phyloP scores from a whole-genome alignment of 1,140 invertebrate species.

The Caerostris darwini region DNA sequence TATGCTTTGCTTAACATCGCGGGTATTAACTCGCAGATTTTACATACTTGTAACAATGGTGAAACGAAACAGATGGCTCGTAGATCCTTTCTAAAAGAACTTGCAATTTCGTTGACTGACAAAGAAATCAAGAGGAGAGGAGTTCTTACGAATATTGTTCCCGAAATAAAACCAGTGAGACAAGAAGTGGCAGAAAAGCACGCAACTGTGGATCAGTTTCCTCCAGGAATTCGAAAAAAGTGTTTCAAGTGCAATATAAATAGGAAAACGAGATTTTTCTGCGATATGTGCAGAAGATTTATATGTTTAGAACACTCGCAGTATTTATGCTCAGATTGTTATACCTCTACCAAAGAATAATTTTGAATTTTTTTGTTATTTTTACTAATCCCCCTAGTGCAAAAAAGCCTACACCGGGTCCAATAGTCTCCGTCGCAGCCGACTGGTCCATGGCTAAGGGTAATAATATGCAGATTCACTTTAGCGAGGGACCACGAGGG shows the following conservation, averaged over 20 bases:
- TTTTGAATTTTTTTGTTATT: too few species aligned
- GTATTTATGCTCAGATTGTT: not conserved
- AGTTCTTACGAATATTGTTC: not conserved
- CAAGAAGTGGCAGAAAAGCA: not conserved
- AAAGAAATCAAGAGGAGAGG: not conserved
- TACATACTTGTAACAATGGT: not conserved
- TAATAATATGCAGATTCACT: too few species aligned
- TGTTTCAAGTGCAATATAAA: not conserved
- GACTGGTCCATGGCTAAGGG: too few species aligned
- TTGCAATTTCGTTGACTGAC: not conserved
- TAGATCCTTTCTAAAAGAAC: not conserved
- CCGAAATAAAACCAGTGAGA: too few species aligned
- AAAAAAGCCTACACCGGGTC: too few species aligned
- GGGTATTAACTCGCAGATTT: slow-evolving; percentile 74
- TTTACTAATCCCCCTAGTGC: too few species aligned
- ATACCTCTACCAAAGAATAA: too few species aligned
- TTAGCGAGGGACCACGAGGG: too few species aligned
- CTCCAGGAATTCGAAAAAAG: too few species aligned
- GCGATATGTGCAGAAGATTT: not conserved
- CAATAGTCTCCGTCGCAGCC: too few species aligned
- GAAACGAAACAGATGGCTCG: not conserved
- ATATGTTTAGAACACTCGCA: not conserved
- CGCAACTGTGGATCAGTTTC: not conserved
- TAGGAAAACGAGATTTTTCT: not conserved
- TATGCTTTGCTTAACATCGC: slow-evolving; percentile 74